A percentile compares a stretch with the other conserved stretches of the same genome.
These are phyloP conservation scores for Mesitornis unicolor DNA, from an alignment of 2,113 vertebrate species.

Conservation along the genomic window DNA sequence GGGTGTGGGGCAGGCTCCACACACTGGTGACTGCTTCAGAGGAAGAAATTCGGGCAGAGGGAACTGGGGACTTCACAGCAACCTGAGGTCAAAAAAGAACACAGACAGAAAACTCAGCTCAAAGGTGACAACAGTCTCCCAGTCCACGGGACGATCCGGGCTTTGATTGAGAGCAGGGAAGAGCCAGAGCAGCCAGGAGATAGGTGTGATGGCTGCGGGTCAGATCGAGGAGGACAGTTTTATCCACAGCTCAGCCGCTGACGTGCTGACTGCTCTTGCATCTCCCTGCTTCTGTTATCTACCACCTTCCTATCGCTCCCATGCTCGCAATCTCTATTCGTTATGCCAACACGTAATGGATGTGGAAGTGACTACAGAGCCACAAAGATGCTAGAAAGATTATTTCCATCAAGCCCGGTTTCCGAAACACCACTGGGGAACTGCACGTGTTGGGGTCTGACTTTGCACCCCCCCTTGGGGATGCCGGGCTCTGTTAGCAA, in stretches of 20 bases:
- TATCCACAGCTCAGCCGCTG: background rate
- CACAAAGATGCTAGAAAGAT: background rate
- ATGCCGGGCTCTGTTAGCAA: background rate
- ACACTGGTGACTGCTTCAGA: conserved; percentile 77
- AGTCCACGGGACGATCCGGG: rapidly evolving
- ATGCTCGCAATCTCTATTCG: rapidly evolving
- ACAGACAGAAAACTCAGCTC: background rate
- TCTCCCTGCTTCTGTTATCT: background rate
- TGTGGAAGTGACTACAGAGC: background rate
- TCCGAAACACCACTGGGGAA: background rate
- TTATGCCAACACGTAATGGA: background rate
- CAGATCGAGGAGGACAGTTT: background rate
- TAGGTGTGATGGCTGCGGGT: background rate
- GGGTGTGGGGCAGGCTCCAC: conserved; percentile 88
- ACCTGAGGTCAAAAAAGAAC: conserved; percentile 17
- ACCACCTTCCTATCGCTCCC: background rate
- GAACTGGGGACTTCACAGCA: background rate
- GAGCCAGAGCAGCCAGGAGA: background rate
- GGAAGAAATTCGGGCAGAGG: conserved; percentile 1
- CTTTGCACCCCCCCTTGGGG: background rate
- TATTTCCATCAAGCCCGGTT: background rate
- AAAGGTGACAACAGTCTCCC: rapidly evolving
- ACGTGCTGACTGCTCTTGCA: background rate
- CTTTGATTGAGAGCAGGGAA: background rate
- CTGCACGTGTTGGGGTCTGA: rapidly evolving